A percentile compares a stretch with the other conserved stretches of the same genome.
Evolutionary conservation across 2,113 vertebrate genomes (phyloP).

Genomic region (Orthochromis malagaraziensis): DNA sequence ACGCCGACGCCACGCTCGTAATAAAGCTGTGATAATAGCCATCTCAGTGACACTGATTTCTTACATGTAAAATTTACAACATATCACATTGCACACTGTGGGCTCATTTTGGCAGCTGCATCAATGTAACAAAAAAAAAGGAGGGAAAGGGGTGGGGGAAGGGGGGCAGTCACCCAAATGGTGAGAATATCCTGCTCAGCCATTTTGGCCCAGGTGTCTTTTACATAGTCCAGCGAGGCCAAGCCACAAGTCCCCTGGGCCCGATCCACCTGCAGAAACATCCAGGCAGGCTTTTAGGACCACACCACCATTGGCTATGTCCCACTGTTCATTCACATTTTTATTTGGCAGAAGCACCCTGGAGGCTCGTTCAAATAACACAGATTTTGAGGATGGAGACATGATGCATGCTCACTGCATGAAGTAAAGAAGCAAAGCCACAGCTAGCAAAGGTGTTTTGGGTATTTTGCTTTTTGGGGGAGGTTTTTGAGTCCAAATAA

Average conservation of each 20-base stretch:
- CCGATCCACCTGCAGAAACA: conserved; percentile 42
- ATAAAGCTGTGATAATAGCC: neutral
- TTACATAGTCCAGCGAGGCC: conserved; percentile 22
- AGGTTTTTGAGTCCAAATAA: neutral
- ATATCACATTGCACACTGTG: conserved; percentile 37
- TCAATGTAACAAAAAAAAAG: neutral
- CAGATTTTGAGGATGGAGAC: neutral
- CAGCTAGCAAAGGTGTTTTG: neutral
- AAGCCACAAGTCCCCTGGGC: conserved; percentile 24
- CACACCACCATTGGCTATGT: neutral
- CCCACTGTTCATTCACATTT: conserved; percentile 44
- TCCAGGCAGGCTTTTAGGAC: neutral
- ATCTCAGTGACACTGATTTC: conserved; percentile 45
- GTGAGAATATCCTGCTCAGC: conserved; percentile 42
- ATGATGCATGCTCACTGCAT: neutral
- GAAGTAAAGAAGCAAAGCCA: neutral
- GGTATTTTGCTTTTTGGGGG: neutral
- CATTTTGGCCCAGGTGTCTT: conserved; percentile 39
- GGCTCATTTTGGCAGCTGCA: conserved; percentile 41
- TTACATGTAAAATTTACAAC: conserved; percentile 49
- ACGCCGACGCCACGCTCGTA: neutral
- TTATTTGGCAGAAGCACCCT: conserved; percentile 15
- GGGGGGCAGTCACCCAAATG: conserved; percentile 26
- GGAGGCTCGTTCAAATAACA: neutral
- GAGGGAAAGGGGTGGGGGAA: neutral